Evolutionary conservation across 2,888 invertebrate species (phyloP), one percentile per base, ranked within the genome.

Genomic region (Hoplodrina blanda): DNA sequence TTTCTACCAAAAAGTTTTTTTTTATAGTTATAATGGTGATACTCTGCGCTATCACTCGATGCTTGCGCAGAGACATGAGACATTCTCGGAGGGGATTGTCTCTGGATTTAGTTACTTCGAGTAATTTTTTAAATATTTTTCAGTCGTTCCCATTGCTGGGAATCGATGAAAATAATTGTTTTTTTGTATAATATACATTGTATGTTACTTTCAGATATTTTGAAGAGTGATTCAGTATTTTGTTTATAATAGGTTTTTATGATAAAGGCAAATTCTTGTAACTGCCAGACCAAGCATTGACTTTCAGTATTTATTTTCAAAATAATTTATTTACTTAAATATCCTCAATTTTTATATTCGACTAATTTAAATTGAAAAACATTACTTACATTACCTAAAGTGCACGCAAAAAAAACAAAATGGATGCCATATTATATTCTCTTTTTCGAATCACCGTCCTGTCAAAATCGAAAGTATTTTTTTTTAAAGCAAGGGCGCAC

Each of bases 31-130:
- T 63, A 73, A 71, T 76, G 76, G 66, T 75, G 81, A 71, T 77
- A 46, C 65, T 72, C 74, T 66, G 68, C 63, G 80, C 75, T 33
- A 20, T 74, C 44, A 69, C 19, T 59, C 50, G 46, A 55, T 56
- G 41, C 56, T 55, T 50, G 73, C 59, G 71, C 80, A 70, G 80
- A 65, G 73, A 56, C 30, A 80, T 63, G 77, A 80, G 83, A 82
- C 82, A 80, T 85, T 88, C 83, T 87, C 82, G 82, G 85, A 84
- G 83, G 78, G 73, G 84, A 76, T 67, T 41, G 76, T 76, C 78
- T 84, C 69, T 61, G 66, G 25, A 25, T 57, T 30, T 37, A 17
- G 8, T 19, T 30, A 1, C 54, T 56, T 41, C 76, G 2, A 25
- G 25, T 25, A 25, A 25, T 50, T 8, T 33, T 68, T 30, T 13